phyloP scores from a whole-genome alignment of 2,888 invertebrate genomes.

The Tubiluchus corallicola region DNA sequence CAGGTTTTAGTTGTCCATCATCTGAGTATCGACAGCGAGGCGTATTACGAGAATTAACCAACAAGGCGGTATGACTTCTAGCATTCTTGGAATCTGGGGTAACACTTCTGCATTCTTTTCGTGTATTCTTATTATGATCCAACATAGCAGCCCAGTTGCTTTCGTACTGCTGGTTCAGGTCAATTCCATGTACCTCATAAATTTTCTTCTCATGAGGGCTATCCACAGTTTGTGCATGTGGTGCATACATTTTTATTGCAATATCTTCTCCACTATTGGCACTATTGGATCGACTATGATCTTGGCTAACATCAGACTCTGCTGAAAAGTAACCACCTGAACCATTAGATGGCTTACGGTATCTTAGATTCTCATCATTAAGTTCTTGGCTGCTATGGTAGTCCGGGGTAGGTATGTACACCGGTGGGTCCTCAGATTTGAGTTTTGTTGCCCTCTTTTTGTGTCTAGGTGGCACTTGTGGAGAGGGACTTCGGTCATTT shows the following conservation, averaged over 20 bases:
- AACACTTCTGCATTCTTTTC: too few species aligned
- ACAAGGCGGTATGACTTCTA: too few species aligned
- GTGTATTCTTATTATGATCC: too few species aligned
- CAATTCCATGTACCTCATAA: background rate
- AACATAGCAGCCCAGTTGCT: background rate
- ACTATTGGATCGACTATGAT: background rate
- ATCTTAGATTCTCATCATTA: background rate
- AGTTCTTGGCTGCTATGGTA: too few species aligned
- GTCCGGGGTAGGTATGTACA: background rate
- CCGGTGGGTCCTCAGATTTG: background rate
- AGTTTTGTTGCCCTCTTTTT: background rate
- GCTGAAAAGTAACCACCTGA: conserved; percentile 1
- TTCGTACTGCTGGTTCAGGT: background rate
- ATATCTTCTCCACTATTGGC: background rate
- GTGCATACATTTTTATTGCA: background rate
- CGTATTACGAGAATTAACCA: background rate
- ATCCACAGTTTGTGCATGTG: background rate
- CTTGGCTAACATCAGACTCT: background rate
- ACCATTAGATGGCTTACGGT: background rate
- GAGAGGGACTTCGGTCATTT: background rate
- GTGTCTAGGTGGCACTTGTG: background rate
- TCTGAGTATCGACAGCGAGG: background rate
- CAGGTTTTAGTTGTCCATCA: background rate
- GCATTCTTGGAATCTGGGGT: background rate
- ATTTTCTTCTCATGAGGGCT: too few species aligned